These are phyloP conservation scores for Syncerus caffer DNA, from an alignment of 2,797 vertebrate species.

Conservation along the genomic window DNA sequence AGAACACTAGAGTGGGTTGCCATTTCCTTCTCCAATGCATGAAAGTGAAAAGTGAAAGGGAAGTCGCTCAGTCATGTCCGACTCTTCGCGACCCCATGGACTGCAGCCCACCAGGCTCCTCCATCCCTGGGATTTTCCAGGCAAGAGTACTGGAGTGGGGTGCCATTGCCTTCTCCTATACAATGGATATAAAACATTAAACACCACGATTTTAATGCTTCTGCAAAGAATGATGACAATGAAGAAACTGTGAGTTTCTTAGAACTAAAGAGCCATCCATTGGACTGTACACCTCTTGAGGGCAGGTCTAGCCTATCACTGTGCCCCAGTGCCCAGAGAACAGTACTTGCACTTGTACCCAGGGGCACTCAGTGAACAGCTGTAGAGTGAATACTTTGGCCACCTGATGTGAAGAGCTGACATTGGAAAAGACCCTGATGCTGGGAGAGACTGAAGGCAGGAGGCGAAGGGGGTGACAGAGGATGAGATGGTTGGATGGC, in stretches of 20 bases:
- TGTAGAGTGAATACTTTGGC: neutral
- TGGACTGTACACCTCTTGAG: rapidly evolving
- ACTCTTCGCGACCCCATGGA: too few species aligned
- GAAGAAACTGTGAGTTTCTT: neutral
- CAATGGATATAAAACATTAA: neutral
- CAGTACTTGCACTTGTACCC: rapidly evolving
- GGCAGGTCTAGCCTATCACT: too few species aligned
- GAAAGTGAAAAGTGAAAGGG: too few species aligned
- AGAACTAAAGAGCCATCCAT: neutral
- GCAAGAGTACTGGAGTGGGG: too few species aligned
- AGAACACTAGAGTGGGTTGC: too few species aligned
- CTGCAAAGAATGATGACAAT: neutral
- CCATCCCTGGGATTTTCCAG: too few species aligned
- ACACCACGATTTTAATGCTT: neutral
- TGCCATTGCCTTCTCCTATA: too few species aligned
- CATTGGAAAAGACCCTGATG: neutral
- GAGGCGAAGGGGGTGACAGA: neutral
- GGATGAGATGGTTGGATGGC: neutral
- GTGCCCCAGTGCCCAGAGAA: neutral
- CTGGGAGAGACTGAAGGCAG: neutral
- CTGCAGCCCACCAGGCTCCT: too few species aligned
- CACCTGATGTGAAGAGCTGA: neutral
- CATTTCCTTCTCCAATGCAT: too few species aligned
- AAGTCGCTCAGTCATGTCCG: too few species aligned
- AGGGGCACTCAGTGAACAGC: neutral